A percentile compares a stretch with the other conserved stretches of the same genome.
Evolutionary conservation across 92 coral and sea anemone genomes (phyloP).

Genomic region (Phymanthus crucifer): DNA sequence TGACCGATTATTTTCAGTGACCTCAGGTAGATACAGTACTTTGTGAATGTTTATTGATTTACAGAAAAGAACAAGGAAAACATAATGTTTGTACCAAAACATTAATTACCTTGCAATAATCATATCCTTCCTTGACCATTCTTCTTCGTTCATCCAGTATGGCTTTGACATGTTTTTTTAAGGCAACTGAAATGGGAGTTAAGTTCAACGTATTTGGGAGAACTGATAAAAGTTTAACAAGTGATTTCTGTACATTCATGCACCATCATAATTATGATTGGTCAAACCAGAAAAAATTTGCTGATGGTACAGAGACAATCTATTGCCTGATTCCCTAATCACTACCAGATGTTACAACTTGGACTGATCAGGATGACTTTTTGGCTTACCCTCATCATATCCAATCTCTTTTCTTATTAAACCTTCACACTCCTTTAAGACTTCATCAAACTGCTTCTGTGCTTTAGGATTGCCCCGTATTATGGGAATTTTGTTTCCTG

Average conservation of each 20-base stretch:
- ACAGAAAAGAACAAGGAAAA: neutral
- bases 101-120: slow-evolving; percentile 14
- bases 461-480: slow-evolving; percentile 34
- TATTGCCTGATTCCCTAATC: neutral
- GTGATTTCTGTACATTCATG: neutral
- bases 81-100: neutral
- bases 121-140: slow-evolving; percentile 60
- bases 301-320: neutral
- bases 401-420: slow-evolving; percentile 35
- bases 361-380: neutral
- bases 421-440: slow-evolving; percentile 7
- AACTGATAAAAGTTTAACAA: neutral
- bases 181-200: neutral
- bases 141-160: slow-evolving; percentile 58
- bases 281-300: neutral
- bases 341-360: neutral
- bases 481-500: slow-evolving; percentile 49
- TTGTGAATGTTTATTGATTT: neutral
- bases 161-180: slow-evolving; percentile 47
- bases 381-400: slow-evolving; percentile 52
- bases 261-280: neutral
- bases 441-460: slow-evolving; percentile 33
- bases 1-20: neutral
- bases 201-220: slow-evolving; percentile 1
- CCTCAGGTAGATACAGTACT: neutral